Percentiles rank a stretch among this genome's conserved stretches.
phyloP scores from a whole-genome alignment of 2,797 vertebrate genomes.

The Sebastes itinus region DNA sequence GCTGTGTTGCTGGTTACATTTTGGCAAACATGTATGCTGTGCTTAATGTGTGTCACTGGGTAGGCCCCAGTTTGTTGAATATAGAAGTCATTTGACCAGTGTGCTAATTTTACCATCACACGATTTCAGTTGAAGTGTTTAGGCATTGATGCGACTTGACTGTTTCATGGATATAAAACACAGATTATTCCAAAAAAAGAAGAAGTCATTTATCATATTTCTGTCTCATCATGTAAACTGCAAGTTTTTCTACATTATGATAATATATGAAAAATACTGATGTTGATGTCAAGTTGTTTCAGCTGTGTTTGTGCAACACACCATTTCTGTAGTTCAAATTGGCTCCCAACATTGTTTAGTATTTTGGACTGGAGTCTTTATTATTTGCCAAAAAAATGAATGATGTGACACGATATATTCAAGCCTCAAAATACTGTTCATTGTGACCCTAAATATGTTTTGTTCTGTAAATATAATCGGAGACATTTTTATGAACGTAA shows the following conservation, averaged over 20 bases:
- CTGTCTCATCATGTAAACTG: constrained; percentile 48
- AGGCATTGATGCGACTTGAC: constrained; percentile 27
- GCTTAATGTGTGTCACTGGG: constrained; percentile 53
- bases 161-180: constrained; percentile 31
- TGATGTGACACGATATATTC: constrained; percentile 42
- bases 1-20: constrained; percentile 52
- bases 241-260: constrained; percentile 64
- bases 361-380: constrained; percentile 49
- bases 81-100: constrained; percentile 53
- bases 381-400: constrained; percentile 66
- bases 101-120: constrained; percentile 45
- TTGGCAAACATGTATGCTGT: constrained; percentile 42
- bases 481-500: constrained; percentile 77
- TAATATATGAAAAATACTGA: constrained; percentile 58
- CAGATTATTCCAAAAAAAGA: constrained; percentile 1
- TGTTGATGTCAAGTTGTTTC: constrained; percentile 66
- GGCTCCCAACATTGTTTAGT: constrained; percentile 46
- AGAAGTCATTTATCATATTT: constrained; percentile 47
- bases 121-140: constrained; percentile 40
- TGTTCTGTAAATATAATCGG: constrained; percentile 79
- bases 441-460: constrained; percentile 67
- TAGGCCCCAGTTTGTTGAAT: constrained; percentile 41
- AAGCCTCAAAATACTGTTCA: constrained; percentile 48
- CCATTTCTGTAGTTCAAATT: constrained; percentile 64
- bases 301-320: constrained; percentile 68